Percentiles rank a stretch among this genome's conserved stretches.
Conservation (phyloP, 2,113 vertebrate genomes). For the Maccullochella peelii region DNA sequence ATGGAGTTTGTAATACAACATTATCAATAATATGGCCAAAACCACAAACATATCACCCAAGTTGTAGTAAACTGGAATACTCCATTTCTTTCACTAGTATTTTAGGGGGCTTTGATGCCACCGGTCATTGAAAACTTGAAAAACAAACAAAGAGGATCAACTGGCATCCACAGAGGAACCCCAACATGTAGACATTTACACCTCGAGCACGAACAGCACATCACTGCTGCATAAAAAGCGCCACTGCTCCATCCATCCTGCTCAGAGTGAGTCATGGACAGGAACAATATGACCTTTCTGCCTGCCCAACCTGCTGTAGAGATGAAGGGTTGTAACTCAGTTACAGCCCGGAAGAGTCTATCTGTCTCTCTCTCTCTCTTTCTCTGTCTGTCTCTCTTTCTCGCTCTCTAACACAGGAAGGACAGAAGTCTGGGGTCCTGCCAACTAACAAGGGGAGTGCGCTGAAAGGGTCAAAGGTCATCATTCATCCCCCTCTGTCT, state of each 20-base stretch:
- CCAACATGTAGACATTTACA: conserved; percentile 20
- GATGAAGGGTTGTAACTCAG: conserved; percentile 32
- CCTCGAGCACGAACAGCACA: conserved; percentile 11
- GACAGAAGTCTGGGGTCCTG: conserved; percentile 35
- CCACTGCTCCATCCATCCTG: conserved; percentile 34
- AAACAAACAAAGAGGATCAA: background rate
- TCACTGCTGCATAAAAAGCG: conserved; percentile 4
- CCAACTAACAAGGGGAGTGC: conserved; percentile 31
- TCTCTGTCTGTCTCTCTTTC: conserved; percentile 4
- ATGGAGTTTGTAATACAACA: background rate
- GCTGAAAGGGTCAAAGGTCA: conserved; percentile 56
- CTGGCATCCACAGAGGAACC: background rate
- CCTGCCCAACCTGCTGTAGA: conserved; percentile 34
- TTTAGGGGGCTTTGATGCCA: conserved; percentile 7
- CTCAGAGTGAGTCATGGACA: conserved; percentile 46
- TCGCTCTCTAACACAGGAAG: conserved; percentile 35
- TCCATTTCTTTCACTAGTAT: background rate
- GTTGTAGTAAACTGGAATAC: background rate
- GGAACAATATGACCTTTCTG: conserved; percentile 54
- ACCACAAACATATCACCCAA: background rate
- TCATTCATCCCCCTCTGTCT: conserved; percentile 37
- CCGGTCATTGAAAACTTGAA: background rate
- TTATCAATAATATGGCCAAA: background rate
- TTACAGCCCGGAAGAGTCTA: conserved; percentile 6
- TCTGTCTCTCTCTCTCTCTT: conserved; percentile 9